phyloP scores from a whole-genome alignment of 1,140 invertebrate species.

The Trachelipus rathkii region DNA sequence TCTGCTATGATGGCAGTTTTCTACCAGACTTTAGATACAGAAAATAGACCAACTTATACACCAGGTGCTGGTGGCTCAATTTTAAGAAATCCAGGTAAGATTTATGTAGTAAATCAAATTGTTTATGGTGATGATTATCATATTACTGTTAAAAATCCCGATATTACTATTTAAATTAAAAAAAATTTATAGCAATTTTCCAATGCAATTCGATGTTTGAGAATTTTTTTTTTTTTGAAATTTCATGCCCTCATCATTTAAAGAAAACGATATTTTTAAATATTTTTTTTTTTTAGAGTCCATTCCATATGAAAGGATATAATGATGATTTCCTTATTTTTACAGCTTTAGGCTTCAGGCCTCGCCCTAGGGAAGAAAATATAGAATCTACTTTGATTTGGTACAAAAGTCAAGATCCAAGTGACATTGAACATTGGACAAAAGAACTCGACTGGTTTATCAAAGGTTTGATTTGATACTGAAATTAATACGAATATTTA shows the following conservation, averaged over 20 bases:
- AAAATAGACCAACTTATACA: slow-evolving; percentile 55
- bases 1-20: slow-evolving; percentile 84
- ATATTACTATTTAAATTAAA: no score
- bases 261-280: background rate
- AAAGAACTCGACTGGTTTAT: slow-evolving; percentile 55
- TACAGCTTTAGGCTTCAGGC: slow-evolving; percentile 85
- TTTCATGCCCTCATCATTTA: background rate
- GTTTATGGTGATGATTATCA: no score
- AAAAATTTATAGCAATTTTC: no score
- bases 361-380: slow-evolving; percentile 80
- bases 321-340: slow-evolving; percentile 33
- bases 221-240: no score
- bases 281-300: background rate
- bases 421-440: slow-evolving; percentile 52
- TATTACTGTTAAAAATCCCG: no score
- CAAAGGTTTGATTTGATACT: slow-evolving; percentile 54
- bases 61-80: slow-evolving; percentile 87
- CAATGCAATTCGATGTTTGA: no score
- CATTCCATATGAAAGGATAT: background rate
- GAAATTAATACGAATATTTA: no score
- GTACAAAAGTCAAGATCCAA: slow-evolving; percentile 74
- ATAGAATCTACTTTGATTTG: slow-evolving; percentile 91
- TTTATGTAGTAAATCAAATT: background rate
- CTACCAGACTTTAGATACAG: slow-evolving; percentile 82
- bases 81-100: slow-evolving; percentile 81